phyloP scores from a whole-genome alignment of 1,140 invertebrate genomes.

The Dolichoris vasculosae region DNA sequence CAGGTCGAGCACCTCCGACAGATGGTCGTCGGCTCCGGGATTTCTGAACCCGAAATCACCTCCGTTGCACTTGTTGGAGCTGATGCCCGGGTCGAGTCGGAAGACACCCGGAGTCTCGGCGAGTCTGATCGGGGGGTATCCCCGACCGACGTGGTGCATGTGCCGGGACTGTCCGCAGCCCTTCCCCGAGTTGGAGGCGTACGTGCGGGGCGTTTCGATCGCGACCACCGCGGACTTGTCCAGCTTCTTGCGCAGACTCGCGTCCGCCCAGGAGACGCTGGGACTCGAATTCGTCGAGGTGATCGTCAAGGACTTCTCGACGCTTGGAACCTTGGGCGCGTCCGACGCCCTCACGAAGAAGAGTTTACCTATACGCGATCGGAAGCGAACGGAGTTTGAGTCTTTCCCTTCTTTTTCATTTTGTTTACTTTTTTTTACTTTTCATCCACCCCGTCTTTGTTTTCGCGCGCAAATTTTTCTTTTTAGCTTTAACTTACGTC shows the following conservation, averaged over 20 bases:
- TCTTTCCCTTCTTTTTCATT: too few relatives aligned
- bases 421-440: too few relatives aligned
- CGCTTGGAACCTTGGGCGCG: neutral
- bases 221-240: neutral
- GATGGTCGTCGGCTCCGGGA: neutral
- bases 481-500: too few relatives aligned
- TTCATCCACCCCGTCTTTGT: too few relatives aligned
- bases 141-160: neutral
- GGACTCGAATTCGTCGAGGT: neutral
- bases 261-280: slow-evolving; percentile 27
- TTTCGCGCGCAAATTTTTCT: too few relatives aligned
- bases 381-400: neutral
- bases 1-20: slow-evolving; percentile 39
- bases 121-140: slow-evolving; percentile 7
- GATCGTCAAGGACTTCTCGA: slow-evolving; percentile 30
- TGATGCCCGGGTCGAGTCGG: neutral
- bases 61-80: neutral
- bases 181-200: neutral
- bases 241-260: slow-evolving; percentile 14
- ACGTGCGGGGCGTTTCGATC: slow-evolving; percentile 1
- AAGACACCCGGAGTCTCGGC: slow-evolving; percentile 4
- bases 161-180: neutral
- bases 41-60: neutral
- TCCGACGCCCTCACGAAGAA: slow-evolving; percentile 53
- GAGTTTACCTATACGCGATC: slow-evolving; percentile 27